These are phyloP conservation scores for Neostethus bicornis DNA, from an alignment of 2,797 vertebrate genomes.

Conservation along the genomic window DNA sequence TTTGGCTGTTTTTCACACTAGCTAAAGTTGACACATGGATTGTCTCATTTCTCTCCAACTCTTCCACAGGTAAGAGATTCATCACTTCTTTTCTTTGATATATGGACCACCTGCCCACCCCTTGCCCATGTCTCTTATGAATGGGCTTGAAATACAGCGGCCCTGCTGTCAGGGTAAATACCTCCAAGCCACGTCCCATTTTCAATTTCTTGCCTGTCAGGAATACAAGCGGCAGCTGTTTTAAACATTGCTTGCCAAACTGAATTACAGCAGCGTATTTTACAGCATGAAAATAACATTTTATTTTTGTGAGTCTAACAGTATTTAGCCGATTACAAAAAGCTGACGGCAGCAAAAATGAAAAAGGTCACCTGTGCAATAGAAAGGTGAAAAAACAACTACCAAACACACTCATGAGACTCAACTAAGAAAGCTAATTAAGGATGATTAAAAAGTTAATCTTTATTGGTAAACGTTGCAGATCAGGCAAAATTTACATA, in stretches of 20 bases:
- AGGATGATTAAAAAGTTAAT: conserved; percentile 19
- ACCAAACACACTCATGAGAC: conserved; percentile 12
- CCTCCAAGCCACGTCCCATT: conserved; percentile 39
- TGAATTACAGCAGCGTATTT: conserved; percentile 51
- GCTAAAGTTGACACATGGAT: conserved; percentile 18
- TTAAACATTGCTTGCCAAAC: conserved; percentile 49
- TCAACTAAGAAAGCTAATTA: conserved; percentile 12
- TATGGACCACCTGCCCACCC: conserved; percentile 22
- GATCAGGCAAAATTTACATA: conserved; percentile 20
- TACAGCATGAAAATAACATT: conserved; percentile 14
- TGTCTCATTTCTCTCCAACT: conserved; percentile 40
- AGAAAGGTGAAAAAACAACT: conserved; percentile 26
- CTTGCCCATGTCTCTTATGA: conserved; percentile 25
- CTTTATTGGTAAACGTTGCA: conserved; percentile 10
- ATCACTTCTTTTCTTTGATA: conserved; percentile 54
- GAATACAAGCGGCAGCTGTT: conserved; percentile 43
- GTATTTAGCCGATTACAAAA: conserved; percentile 11
- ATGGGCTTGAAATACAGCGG: conserved; percentile 44
- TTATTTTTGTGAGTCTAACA: conserved; percentile 22
- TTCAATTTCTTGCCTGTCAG: conserved; percentile 54
- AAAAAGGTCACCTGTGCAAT: conserved; percentile 6
- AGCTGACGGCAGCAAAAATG: conserved; percentile 10
- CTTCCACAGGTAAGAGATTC: conserved; percentile 47
- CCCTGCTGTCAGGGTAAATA: conserved; percentile 60
- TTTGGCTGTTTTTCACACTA: conserved; percentile 26